phyloP scores from a whole-genome alignment of 2,888 invertebrate species.

The Clivina fossor region DNA sequence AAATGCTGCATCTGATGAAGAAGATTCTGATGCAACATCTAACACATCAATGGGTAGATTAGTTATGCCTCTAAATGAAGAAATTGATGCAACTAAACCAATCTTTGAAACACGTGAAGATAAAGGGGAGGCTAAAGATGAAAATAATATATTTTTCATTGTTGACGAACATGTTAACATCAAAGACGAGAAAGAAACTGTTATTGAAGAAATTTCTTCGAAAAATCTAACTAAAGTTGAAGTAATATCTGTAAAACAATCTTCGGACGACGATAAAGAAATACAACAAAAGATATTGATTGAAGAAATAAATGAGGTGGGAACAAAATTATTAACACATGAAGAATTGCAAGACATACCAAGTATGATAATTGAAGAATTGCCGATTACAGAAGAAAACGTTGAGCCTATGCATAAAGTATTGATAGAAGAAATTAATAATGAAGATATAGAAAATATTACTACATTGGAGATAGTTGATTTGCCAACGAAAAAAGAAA shows the following conservation, averaged over 20 bases:
- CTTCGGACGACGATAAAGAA: constrained; percentile 30
- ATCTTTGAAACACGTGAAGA: constrained; percentile 33
- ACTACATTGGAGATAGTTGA: too few species aligned
- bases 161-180: constrained; percentile 40
- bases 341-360: constrained; percentile 4
- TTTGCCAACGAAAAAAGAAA: too few species aligned
- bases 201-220: neutral
- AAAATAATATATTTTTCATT: constrained; percentile 36
- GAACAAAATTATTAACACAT: constrained; percentile 11
- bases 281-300: constrained; percentile 34
- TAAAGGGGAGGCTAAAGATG: constrained; percentile 35
- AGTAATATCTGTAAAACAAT: too few species aligned
- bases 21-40: constrained; percentile 17
- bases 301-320: constrained; percentile 39
- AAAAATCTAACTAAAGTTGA: neutral
- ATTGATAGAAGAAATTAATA: too few species aligned
- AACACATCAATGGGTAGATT: constrained; percentile 8
- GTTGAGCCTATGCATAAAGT: too few species aligned
- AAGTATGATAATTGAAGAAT: neutral
- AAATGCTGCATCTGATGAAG: constrained; percentile 38
- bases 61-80: constrained; percentile 12
- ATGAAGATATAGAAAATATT: too few species aligned
- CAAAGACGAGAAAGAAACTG: constrained; percentile 39
- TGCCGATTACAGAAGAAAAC: neutral
- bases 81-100: constrained; percentile 22